These are phyloP conservation scores for Polyergus mexicanus DNA, from an alignment of 1,140 invertebrate species.

Conservation along the genomic window DNA sequence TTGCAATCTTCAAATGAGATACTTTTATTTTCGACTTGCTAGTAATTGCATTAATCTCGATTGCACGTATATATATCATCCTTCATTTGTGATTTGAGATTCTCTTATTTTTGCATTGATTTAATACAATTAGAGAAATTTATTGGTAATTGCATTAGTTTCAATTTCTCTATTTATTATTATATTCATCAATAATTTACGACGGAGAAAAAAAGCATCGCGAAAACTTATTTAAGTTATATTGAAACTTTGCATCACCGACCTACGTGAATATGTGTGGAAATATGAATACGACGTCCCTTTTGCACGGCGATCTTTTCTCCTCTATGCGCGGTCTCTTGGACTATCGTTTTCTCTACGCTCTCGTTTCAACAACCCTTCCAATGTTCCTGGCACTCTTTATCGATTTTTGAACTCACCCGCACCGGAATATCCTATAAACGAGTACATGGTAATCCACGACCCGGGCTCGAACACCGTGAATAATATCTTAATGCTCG, in stretches of 20 bases:
- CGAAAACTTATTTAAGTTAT: conserved; percentile 38
- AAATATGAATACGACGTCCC: conserved; percentile 34
- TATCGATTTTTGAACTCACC: conserved; percentile 63
- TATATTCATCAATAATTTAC: conserved; percentile 14
- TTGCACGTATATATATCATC: not conserved
- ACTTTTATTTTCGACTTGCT: conserved; percentile 3
- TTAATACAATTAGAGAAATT: conserved; percentile 1
- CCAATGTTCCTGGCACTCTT: conserved; percentile 46
- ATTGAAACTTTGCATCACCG: conserved; percentile 43
- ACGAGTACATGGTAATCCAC: conserved; percentile 60
- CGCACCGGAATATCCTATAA: conserved; percentile 58
- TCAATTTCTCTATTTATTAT: not conserved
- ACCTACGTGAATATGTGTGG: conserved; percentile 31
- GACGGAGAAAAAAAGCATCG: not conserved
- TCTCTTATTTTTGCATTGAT: not conserved
- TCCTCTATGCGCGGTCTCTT: conserved; percentile 15
- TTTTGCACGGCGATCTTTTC: not conserved
- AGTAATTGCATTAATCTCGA: conserved; percentile 24
- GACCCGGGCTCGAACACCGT: conserved; percentile 50
- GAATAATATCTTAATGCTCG: conserved; percentile 64
- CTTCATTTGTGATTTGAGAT: no score
- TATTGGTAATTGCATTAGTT: conserved; percentile 39
- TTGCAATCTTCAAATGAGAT: conserved; percentile 15
- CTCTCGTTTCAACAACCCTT: conserved; percentile 45
- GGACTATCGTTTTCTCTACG: conserved; percentile 30